phyloP scores from a whole-genome alignment of 2,113 vertebrate genomes.

The Hemicordylus capensis region DNA sequence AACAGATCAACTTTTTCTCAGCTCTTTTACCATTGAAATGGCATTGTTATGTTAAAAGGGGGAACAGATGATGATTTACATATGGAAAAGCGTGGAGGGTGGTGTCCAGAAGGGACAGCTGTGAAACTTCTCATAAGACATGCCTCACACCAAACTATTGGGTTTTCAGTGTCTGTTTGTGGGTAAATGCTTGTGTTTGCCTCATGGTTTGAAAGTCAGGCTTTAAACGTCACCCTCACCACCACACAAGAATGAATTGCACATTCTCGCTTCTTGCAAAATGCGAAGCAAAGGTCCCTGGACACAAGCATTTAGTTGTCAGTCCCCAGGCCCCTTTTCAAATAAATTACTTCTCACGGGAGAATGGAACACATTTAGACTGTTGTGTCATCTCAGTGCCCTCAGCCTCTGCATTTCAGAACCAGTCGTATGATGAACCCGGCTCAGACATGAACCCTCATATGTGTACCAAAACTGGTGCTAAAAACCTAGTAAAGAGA shows the following conservation, averaged over 20 bases:
- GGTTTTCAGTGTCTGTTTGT: constrained; percentile 24
- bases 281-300: neutral
- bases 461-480: neutral
- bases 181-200: neutral
- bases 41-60: constrained; percentile 71
- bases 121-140: constrained; percentile 56
- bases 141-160: constrained; percentile 28
- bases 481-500: neutral
- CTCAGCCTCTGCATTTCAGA: neutral
- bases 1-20: constrained; percentile 73
- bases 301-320: neutral
- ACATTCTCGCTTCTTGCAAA: neutral
- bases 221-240: neutral
- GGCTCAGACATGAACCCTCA: no score
- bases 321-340: neutral
- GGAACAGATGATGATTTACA: constrained; percentile 73
- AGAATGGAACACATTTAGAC: neutral
- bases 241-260: neutral
- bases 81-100: constrained; percentile 47
- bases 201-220: neutral
- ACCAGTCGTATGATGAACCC: no score
- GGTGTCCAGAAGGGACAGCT: constrained; percentile 61
- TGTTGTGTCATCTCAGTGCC: neutral
- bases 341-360: neutral
- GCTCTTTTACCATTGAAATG: constrained; percentile 71